A percentile compares a stretch with the other conserved stretches of the same genome.
These are phyloP conservation scores for Galerucella calmariensis DNA, from an alignment of 2,888 invertebrate genomes.

Conservation along the genomic window DNA sequence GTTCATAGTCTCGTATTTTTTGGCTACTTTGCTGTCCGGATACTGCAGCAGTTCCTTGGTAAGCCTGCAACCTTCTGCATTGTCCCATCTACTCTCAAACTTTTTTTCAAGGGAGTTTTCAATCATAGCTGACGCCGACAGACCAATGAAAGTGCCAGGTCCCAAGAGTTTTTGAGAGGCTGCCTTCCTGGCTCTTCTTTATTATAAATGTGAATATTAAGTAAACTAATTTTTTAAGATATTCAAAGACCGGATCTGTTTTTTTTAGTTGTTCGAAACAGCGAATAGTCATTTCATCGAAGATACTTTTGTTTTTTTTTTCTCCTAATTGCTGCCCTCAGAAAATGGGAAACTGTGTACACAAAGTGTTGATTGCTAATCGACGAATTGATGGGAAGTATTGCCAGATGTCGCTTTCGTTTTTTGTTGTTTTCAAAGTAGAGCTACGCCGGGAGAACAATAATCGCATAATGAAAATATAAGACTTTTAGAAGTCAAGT, in stretches of 20 bases:
- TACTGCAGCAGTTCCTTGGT: too few relatives aligned
- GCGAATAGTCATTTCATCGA: constrained; percentile 33
- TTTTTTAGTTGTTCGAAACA: neutral
- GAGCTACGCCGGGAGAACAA: constrained; percentile 31
- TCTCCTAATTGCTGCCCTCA: constrained; percentile 54
- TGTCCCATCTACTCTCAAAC: too few relatives aligned
- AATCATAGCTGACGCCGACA: too few relatives aligned
- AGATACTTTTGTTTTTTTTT: constrained; percentile 50
- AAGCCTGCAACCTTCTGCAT: too few relatives aligned
- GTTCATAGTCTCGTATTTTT: too few relatives aligned
- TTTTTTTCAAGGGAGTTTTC: too few relatives aligned
- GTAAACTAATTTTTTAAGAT: neutral
- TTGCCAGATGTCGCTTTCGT: constrained; percentile 48
- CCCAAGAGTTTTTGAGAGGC: too few relatives aligned
- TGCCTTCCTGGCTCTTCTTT: too few relatives aligned
- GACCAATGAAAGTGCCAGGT: too few relatives aligned
- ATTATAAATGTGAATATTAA: neutral
- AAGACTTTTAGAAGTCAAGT: constrained; percentile 43
- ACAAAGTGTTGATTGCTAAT: constrained; percentile 54
- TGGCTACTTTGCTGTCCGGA: too few relatives aligned
- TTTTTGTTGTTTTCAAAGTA: constrained; percentile 42
- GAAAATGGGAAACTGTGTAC: constrained; percentile 50
- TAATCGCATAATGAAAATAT: constrained; percentile 42
- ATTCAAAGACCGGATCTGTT: constrained; percentile 8
- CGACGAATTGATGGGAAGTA: constrained; percentile 49